Percentiles rank a stretch among this genome's conserved stretches.
Conservation (phyloP, 1,140 invertebrate genomes). For the Ceratina calcarata region DNA sequence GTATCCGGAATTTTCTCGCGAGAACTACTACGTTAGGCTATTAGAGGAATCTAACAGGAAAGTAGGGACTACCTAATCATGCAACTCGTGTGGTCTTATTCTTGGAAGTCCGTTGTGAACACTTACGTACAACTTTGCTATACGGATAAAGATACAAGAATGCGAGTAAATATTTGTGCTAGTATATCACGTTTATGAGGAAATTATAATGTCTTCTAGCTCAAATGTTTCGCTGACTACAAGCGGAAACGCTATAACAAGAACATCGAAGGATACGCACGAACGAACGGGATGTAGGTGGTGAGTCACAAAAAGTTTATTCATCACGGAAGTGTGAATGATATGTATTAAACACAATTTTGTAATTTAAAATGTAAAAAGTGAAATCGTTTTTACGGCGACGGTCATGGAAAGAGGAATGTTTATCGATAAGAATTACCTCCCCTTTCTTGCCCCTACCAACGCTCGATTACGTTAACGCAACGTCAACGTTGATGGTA, state of each 20-base stretch:
- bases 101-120: conserved; percentile 15
- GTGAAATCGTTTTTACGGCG: neutral
- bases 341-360: neutral
- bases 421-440: conserved; percentile 32
- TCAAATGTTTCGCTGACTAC: neutral
- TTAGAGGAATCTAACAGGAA: too few species aligned
- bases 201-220: conserved; percentile 9
- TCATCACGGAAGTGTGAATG: neutral
- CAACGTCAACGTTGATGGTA: conserved; percentile 12
- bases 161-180: conserved; percentile 34
- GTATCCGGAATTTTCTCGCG: too few species aligned
- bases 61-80: too few species aligned
- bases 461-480: neutral
- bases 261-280: neutral
- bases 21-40: too few species aligned
- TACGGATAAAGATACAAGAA: conserved; percentile 12
- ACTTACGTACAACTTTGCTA: neutral
- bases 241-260: neutral
- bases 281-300: neutral
- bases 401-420: neutral
- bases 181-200: conserved; percentile 16
- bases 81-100: neutral
- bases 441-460: neutral
- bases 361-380: too few species aligned
- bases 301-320: neutral